These are phyloP conservation scores for Myotis yumanensis DNA, from an alignment of 2,113 vertebrate genomes.

Conservation along the genomic window DNA sequence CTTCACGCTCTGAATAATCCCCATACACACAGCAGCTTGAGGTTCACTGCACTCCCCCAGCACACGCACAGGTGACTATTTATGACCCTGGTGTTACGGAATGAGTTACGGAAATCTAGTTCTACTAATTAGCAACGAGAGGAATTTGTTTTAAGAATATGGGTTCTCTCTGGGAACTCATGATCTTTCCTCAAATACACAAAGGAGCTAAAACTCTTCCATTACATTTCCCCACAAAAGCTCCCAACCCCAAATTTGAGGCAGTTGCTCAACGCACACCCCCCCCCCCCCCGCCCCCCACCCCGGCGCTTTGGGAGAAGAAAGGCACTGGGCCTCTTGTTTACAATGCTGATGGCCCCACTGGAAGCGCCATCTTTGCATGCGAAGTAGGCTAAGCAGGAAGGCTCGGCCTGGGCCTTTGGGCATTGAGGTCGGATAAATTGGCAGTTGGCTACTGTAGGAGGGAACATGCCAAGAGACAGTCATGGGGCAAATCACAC, in stretches of 20 bases:
- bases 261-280: background rate
- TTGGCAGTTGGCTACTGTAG: no score
- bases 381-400: background rate
- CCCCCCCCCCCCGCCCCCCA: no score
- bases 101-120: background rate
- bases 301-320: background rate
- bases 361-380: background rate
- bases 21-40: background rate
- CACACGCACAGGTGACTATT: background rate
- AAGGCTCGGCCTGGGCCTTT: background rate
- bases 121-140: background rate
- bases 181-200: background rate
- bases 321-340: background rate
- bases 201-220: background rate
- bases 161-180: background rate
- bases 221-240: background rate
- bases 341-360: no score
- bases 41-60: no score
- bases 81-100: background rate
- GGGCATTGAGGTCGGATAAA: background rate
- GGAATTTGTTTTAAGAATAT: background rate
- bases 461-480: background rate
- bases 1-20: no score
- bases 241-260: background rate
- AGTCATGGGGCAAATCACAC: background rate